These are phyloP conservation scores for Callimico goeldii DNA, from an alignment of 2,797 vertebrate species.

Conservation along the genomic window DNA sequence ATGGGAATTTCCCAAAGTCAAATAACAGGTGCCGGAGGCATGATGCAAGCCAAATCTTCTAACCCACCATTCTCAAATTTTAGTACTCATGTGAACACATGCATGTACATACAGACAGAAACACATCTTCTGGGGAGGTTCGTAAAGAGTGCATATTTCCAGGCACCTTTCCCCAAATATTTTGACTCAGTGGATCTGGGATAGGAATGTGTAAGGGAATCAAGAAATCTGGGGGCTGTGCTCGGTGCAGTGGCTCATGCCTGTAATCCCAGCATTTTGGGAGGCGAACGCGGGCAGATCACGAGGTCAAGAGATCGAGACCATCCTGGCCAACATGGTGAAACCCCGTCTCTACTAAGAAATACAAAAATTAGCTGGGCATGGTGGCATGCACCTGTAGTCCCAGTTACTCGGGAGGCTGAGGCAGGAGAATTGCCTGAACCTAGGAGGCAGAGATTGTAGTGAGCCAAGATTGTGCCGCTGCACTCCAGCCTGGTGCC, in stretches of 20 bases:
- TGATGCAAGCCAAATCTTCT: not conserved
- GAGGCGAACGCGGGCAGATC: fast-evolving
- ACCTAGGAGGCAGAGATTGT: too few relatives aligned
- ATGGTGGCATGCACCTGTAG: too few relatives aligned
- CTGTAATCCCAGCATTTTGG: too few relatives aligned
- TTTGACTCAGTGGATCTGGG: not conserved
- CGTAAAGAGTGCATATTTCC: not conserved
- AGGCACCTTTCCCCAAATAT: not conserved
- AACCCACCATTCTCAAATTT: not conserved
- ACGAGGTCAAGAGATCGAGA: too few relatives aligned
- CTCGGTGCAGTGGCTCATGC: too few relatives aligned
- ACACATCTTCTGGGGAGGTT: not conserved
- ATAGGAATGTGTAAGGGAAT: not conserved
- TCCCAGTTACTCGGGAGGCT: too few relatives aligned
- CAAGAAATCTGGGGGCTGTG: not conserved
- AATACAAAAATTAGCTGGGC: too few relatives aligned
- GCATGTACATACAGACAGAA: not conserved
- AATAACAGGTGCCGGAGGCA: not conserved
- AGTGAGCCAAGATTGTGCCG: too few relatives aligned
- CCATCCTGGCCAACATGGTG: too few relatives aligned
- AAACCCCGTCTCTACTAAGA: too few relatives aligned
- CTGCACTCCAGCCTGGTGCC: too few relatives aligned
- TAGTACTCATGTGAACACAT: fast-evolving
- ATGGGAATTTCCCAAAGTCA: not conserved
- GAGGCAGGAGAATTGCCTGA: too few relatives aligned